Conservation (phyloP, 2,113 vertebrate species). For the Tragelaphus strepsiceros region DNA sequence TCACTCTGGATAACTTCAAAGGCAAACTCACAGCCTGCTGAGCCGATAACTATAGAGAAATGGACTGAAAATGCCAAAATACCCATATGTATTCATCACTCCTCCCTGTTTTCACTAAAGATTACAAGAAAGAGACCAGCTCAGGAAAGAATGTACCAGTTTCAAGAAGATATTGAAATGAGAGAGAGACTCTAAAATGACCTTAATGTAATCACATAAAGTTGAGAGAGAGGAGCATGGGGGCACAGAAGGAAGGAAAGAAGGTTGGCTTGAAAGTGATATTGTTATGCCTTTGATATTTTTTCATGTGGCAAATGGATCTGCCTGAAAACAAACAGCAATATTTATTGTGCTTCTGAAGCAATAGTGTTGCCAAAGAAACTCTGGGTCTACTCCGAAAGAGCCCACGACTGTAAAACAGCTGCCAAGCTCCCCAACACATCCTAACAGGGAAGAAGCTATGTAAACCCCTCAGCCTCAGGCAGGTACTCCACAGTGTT, state of each 20-base stretch:
- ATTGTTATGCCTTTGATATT: neutral
- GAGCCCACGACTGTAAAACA: neutral
- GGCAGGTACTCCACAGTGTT: neutral
- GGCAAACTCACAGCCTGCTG: neutral
- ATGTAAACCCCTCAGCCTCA: neutral
- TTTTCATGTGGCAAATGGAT: neutral
- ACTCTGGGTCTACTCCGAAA: neutral
- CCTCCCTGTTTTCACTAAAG: neutral
- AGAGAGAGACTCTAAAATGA: neutral
- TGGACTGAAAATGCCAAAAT: neutral
- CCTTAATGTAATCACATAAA: neutral
- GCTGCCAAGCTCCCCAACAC: neutral
- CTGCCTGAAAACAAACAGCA: neutral
- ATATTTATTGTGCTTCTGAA: neutral
- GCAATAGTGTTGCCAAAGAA: neutral
- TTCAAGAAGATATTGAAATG: neutral
- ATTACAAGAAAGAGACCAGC: neutral
- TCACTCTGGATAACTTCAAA: neutral
- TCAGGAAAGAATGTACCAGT: neutral
- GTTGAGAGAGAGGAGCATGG: neutral
- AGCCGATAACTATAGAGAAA: neutral
- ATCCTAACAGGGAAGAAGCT: neutral
- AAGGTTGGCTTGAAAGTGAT: neutral
- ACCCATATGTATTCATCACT: neutral
- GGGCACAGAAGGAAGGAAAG: neutral